Evolutionary conservation across 37 sponge, comb jelly and placozoan species (phyloP), one percentile per base, ranked within the genome.

Genomic region (Spongia lamella): DNA sequence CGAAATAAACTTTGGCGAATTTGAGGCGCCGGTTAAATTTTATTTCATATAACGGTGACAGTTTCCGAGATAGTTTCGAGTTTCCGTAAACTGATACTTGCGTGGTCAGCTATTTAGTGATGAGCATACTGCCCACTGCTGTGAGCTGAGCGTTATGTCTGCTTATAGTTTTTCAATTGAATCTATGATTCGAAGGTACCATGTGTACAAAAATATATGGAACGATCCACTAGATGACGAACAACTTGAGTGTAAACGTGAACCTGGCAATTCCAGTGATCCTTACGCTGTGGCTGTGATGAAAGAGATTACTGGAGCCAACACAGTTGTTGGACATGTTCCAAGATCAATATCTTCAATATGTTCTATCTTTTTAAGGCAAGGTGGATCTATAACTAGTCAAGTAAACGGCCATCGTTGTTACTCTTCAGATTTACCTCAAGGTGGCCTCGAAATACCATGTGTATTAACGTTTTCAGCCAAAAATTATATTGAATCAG

Each of bases 321-420:
- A n/a, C n/a, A n/a, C n/a, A n/a, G n/a, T n/a, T n/a, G 73, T 81
- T 38, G 73, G 82, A 7, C 82, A 72, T 55, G 73, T 81, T n/a
- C 82, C 82, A 3, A 22, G 82, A 25, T 58, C 26, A 40, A 69
- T 81, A 32, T 67, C 70, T 34, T 33, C 73, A 19, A 26, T 81
- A 1, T 81, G 82, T 39, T 56, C 52, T 19, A 37, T 81, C 22
- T 81, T 81, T 52, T 37, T 81, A 49, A 50, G 59, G 52, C 61
- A 37, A 7, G 19, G 26, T 2, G 80, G 80, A 25, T 59, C 71
- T 7, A 79, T 70, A 19, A 31, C 58, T 0, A 70, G 70, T 35
- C 21, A 30, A 1, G 71, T 79, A 22, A 79, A 53, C 29, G 71
- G 80, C 9, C n/a, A 36, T n/a, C 60, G 33, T 47, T 33, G 66